Conservation (phyloP, 37 sponge, comb jelly and placozoan genomes). For the Spongia lamella region DNA sequence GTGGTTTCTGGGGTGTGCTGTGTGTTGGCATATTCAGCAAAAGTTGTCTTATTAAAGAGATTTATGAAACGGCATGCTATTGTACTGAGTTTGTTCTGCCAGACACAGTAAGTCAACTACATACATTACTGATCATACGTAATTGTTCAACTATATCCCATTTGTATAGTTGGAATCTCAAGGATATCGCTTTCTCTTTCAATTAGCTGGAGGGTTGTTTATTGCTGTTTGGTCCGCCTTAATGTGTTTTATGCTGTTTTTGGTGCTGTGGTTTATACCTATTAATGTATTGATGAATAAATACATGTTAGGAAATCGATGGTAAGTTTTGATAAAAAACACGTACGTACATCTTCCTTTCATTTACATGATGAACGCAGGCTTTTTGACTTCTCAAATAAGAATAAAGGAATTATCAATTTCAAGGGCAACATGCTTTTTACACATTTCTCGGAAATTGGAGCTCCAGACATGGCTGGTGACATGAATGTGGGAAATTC, state of each 20-base stretch:
- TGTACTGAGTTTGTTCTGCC: constrained; percentile 35
- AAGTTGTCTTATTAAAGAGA: constrained; percentile 45
- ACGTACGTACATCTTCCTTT: no score
- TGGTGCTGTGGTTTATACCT: constrained; percentile 63
- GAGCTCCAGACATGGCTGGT: no score
- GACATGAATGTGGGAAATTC: no score
- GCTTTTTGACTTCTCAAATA: constrained; percentile 22
- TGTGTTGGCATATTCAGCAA: constrained; percentile 72
- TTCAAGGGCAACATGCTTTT: constrained; percentile 75
- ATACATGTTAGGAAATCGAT: no score
- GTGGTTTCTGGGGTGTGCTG: constrained; percentile 82
- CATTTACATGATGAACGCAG: no score
- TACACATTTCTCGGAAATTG: constrained; percentile 73
- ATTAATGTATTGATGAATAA: constrained; percentile 38
- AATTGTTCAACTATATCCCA: background rate
- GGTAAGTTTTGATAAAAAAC: no score
- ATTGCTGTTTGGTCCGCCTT: constrained; percentile 43
- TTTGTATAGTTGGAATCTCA: constrained; percentile 14
- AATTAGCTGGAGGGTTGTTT: constrained; percentile 60
- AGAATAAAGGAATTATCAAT: constrained; percentile 38
- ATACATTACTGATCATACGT: background rate
- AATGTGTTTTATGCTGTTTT: constrained; percentile 45
- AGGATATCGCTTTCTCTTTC: constrained; percentile 50
- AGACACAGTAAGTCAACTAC: no score
- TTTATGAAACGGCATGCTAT: constrained; percentile 66